Percentiles rank a stretch among this genome's conserved stretches.
phyloP scores from a whole-genome alignment of 1,140 invertebrate genomes.

The Saxidomus purpurata region DNA sequence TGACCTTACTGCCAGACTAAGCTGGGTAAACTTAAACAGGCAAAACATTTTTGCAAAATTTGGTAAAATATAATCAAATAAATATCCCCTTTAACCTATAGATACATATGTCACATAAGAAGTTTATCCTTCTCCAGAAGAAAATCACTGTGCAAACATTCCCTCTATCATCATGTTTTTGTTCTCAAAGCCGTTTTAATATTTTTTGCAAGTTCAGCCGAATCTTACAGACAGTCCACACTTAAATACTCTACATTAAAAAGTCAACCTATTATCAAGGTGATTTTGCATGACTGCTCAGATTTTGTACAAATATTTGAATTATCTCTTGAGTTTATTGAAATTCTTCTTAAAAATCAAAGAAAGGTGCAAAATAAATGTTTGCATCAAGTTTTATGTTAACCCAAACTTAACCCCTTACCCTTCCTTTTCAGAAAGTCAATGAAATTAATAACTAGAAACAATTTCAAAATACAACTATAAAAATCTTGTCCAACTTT shows the following conservation, averaged over 20 bases:
- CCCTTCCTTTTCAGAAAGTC: neutral
- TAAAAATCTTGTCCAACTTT: too few relatives aligned
- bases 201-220: neutral
- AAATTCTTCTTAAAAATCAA: neutral
- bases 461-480: too few relatives aligned
- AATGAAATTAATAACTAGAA: too few relatives aligned
- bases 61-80: neutral
- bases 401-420: neutral
- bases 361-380: neutral
- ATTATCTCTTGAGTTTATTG: constrained; percentile 1
- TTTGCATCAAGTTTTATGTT: neutral
- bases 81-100: neutral
- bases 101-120: neutral
- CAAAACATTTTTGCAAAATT: neutral
- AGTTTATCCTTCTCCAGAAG: neutral
- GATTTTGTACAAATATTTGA: neutral
- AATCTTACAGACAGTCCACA: neutral
- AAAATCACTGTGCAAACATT: constrained; percentile 8
- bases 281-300: neutral
- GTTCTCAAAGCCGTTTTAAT: neutral
- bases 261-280: neutral
- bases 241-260: neutral
- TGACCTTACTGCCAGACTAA: too few relatives aligned
- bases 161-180: neutral
- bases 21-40: neutral